These are phyloP conservation scores for Papilio polyxenes DNA, from an alignment of 1,140 invertebrate species.

Conservation along the genomic window DNA sequence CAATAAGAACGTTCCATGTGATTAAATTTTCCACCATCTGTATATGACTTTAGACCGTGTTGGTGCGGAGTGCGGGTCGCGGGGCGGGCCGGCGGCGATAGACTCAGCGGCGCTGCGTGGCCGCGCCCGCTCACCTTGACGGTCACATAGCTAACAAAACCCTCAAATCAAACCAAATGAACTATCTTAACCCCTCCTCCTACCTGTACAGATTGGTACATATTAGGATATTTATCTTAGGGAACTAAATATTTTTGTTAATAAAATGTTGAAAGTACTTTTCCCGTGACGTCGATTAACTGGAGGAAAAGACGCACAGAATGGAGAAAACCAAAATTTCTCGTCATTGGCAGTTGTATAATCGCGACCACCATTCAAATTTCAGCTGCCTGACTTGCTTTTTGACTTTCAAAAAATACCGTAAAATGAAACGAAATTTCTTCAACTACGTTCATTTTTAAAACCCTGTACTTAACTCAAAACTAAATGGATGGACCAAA, in stretches of 20 bases:
- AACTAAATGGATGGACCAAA: too few relatives aligned
- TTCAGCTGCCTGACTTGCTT: too few relatives aligned
- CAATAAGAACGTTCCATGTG: background rate
- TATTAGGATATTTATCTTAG: background rate
- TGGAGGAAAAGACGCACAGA: too few relatives aligned
- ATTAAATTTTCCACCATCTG: background rate
- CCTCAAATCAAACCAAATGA: slow-evolving; percentile 47
- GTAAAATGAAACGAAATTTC: too few relatives aligned
- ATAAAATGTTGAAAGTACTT: background rate
- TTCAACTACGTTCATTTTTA: too few relatives aligned
- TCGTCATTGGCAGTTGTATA: too few relatives aligned
- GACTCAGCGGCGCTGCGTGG: slow-evolving; percentile 57
- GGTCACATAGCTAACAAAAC: slow-evolving; percentile 49
- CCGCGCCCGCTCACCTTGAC: slow-evolving; percentile 56
- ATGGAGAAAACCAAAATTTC: too few relatives aligned
- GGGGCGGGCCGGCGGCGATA: slow-evolving; percentile 45
- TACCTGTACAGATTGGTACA: background rate
- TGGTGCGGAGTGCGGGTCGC: slow-evolving; percentile 19
- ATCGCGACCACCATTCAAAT: too few relatives aligned
- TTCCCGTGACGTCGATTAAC: too few relatives aligned
- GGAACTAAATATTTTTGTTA: background rate
- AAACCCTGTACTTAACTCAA: too few relatives aligned
- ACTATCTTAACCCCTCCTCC: background rate
- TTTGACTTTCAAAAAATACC: too few relatives aligned
- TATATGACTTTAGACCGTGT: background rate